Evolutionary conservation across 2,113 vertebrate species (phyloP).

Genomic region (Donacobius atricapilla): DNA sequence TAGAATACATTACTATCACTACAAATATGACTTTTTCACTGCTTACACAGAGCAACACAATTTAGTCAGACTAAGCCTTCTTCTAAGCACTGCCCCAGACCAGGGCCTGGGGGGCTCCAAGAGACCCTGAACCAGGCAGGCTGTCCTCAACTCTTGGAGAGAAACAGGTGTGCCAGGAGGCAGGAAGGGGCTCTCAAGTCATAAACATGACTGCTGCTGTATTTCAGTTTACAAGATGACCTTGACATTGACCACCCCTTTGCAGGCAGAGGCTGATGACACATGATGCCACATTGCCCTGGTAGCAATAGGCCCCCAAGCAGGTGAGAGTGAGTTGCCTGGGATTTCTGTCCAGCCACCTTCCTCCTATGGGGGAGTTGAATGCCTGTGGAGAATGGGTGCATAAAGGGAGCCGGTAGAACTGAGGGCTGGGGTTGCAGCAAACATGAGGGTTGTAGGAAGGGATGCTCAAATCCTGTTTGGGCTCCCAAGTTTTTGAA

Average conservation of each 20-base stretch:
- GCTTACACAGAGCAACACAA: neutral
- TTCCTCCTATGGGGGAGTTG: neutral
- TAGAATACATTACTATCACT: neutral
- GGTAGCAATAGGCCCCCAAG: neutral
- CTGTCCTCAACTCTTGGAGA: neutral
- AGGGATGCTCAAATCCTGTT: neutral
- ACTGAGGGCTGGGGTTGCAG: neutral
- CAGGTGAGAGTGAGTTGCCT: neutral
- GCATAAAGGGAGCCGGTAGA: neutral
- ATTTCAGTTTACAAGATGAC: neutral
- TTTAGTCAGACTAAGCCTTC: neutral
- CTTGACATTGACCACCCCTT: neutral
- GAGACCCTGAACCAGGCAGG: neutral
- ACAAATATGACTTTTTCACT: neutral
- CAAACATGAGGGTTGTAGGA: rapidly evolving
- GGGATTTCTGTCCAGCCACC: neutral
- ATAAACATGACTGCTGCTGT: neutral
- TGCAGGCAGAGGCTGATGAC: neutral
- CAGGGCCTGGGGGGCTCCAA: neutral
- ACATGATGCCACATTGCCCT: neutral
- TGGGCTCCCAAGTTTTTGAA: neutral
- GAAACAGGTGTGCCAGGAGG: neutral
- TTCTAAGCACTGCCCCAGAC: neutral
- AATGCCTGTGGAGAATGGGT: rapidly evolving
- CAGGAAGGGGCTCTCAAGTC: neutral